phyloP scores from a whole-genome alignment of 2,797 vertebrate genomes.

The Garrulus glandarius region DNA sequence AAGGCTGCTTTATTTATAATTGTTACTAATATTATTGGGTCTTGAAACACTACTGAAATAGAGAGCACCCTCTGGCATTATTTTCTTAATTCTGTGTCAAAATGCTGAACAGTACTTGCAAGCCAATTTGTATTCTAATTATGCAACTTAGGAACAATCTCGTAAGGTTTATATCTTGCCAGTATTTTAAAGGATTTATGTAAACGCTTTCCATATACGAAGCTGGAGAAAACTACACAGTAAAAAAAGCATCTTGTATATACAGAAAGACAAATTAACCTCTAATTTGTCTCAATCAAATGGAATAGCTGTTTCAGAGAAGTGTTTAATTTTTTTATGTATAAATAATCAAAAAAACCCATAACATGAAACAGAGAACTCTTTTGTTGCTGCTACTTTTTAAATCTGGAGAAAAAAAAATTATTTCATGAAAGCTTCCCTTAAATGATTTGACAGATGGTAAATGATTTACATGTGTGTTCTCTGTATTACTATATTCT shows the following conservation, averaged over 20 bases:
- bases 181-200: background rate
- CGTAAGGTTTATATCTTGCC: background rate
- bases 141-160: conserved; percentile 9
- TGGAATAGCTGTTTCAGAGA: background rate
- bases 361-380: background rate
- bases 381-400: background rate
- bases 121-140: conserved; percentile 54
- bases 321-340: background rate
- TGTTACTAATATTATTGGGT: conserved; percentile 26
- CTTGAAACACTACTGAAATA: conserved; percentile 36
- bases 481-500: background rate
- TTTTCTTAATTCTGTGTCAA: conserved; percentile 35
- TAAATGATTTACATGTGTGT: background rate
- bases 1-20: conserved; percentile 1
- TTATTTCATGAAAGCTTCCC: background rate
- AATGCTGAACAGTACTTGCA: conserved; percentile 12
- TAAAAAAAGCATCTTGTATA: background rate
- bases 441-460: background rate
- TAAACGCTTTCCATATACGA: background rate
- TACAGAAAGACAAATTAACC: background rate
- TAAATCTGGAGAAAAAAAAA: background rate
- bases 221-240: background rate
- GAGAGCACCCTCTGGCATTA: conserved; percentile 12
- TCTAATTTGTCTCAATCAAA: background rate
- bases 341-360: background rate